These are phyloP conservation scores for Microtus pennsylvanicus DNA, from an alignment of 2,113 vertebrate genomes.

Conservation along the genomic window DNA sequence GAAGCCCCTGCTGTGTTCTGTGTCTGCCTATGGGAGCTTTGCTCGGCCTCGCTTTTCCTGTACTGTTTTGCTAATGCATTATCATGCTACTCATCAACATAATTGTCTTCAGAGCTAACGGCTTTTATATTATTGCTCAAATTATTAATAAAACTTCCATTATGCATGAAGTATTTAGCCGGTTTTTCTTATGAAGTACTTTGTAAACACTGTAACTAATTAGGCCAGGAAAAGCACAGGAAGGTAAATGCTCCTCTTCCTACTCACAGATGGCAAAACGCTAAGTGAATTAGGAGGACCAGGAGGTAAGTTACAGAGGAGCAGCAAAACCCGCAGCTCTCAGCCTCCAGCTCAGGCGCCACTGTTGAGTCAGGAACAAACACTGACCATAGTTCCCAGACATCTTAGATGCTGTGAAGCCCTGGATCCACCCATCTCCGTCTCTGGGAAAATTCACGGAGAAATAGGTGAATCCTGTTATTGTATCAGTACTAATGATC, in stretches of 20 bases:
- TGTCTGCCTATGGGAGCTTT: not conserved
- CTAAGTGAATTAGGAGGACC: not conserved
- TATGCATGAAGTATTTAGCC: conserved; percentile 38
- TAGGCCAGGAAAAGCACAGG: not conserved
- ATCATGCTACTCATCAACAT: not conserved
- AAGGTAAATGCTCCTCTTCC: not conserved
- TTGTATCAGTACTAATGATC: conserved; percentile 52
- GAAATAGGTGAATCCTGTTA: conserved; percentile 81
- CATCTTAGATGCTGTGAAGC: conserved; percentile 69
- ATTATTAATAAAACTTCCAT: conserved; percentile 30
- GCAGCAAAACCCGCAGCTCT: not conserved
- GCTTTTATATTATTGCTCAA: conserved; percentile 13
- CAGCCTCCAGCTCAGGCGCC: not conserved
- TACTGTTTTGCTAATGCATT: not conserved
- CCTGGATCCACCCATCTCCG: conserved; percentile 57
- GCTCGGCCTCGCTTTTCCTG: not conserved
- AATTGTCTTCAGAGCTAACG: conserved; percentile 43
- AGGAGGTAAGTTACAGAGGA: not conserved
- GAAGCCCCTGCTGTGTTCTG: not conserved
- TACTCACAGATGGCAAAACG: not conserved
- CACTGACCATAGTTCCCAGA: not conserved
- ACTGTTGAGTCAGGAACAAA: not conserved
- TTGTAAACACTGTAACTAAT: conserved; percentile 56
- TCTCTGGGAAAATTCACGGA: conserved; percentile 71
- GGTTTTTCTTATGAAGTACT: conserved; percentile 36